Base-by-base conservation (phyloP, 2,113 vertebrate species). In the Xyliphius kryptos region DNA sequence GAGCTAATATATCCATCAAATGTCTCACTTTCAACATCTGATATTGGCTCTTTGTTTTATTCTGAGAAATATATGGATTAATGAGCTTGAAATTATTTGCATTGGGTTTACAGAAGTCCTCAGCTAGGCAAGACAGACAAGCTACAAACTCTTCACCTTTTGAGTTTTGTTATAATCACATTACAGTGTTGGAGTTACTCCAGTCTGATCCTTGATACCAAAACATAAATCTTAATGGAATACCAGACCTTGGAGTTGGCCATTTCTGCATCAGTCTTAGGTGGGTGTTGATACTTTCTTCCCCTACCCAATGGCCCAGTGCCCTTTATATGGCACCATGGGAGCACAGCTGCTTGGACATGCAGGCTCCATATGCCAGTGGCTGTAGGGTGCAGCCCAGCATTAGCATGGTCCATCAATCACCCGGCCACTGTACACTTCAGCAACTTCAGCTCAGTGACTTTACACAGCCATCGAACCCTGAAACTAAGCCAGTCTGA, bases 351-450 rank as follows among this genome's bases (percentile, higher is more conserved):
- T 79, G 81, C 68, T 74, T 63, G 70, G 76, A 79, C 78, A 75
- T 22, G 17, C 73, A 63, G 74, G 62, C 78, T 81, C 81, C 85
- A 83, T 84, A 84, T 86, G 82, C 67, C 82, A 72, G 73, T 65
- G 77, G 71, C 79, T 75, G 77, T 76, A 69, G 81, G 79, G 76
- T 70, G 76, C 63, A 49, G 55, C 72, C 64, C 69, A 74, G 68
- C 79, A 71, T 65, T 76, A 79, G 72, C 72, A 77, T 71, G 66
- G 75, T 75, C 82, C 82, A 86, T 87, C 85, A 84, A 87, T 88
- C 85, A 87, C 69, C 21, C 16, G 9, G 36, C 20, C 56, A 19
- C 36, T 26, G 43, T 26, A 64, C 43, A 64, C 52, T 50, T 48
- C 37, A 57, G 46, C 54, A 56, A 56, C 62, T 64, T 56, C 26